These are phyloP conservation scores for Coenonympha glycerion DNA, from an alignment of 2,888 invertebrate species.

Conservation along the genomic window DNA sequence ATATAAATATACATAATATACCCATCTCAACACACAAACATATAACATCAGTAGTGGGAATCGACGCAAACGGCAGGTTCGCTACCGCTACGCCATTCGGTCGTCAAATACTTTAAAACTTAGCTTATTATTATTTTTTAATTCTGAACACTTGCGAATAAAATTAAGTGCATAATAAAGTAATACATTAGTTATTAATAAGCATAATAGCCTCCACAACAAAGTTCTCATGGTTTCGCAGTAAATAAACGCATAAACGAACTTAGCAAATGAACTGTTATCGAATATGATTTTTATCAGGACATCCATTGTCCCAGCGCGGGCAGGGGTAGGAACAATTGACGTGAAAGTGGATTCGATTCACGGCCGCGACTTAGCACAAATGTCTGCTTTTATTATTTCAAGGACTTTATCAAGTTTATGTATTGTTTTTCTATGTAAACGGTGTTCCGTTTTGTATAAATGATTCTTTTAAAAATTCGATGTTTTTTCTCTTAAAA, in stretches of 20 bases:
- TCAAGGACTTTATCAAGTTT: constrained; percentile 61
- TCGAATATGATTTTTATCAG: constrained; percentile 59
- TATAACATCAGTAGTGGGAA: too few species aligned
- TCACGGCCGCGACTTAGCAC: constrained; percentile 42
- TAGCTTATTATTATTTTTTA: too few species aligned
- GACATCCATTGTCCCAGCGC: constrained; percentile 52
- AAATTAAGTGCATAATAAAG: too few species aligned
- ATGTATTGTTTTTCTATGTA: constrained; percentile 50
- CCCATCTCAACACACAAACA: too few species aligned
- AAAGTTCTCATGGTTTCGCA: constrained; percentile 19
- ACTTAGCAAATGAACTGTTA: constrained; percentile 35
- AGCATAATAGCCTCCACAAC: constrained; percentile 1
- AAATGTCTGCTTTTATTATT: constrained; percentile 62
- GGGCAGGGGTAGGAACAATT: constrained; percentile 65
- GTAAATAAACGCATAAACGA: constrained; percentile 30
- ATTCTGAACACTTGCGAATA: too few species aligned
- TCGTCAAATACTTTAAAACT: too few species aligned
- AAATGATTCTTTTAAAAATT: not conserved
- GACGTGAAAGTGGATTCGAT: constrained; percentile 43
- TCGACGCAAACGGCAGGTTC: too few species aligned
- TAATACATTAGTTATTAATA: not conserved
- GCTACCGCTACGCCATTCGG: too few species aligned
- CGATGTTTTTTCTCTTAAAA: too few species aligned
- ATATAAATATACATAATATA: too few species aligned
- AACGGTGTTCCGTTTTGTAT: constrained; percentile 36